Base-by-base conservation (phyloP, 2,113 vertebrate species). In the Paradisaea rubra region DNA sequence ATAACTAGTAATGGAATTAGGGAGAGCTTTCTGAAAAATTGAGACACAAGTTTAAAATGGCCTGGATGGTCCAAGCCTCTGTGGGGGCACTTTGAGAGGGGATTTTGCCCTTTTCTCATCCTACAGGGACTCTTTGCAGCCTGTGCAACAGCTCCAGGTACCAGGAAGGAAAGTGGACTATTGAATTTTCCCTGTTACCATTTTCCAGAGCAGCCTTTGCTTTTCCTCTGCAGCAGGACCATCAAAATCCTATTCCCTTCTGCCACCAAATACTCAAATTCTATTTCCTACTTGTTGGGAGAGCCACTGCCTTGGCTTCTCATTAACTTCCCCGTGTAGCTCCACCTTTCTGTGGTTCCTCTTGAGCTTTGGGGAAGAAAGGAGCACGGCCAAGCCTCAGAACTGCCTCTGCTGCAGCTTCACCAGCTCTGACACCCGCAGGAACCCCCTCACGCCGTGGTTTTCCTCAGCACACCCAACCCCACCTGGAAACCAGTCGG, bases 291-390 rank as follows among this genome's bases (percentile, higher is more conserved):
- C 15, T 22, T 13, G 17, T 13, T 52, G 60, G 49, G 49, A 61
- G 21, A 78, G 18, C 30, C 21, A 41, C 24, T 39, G 33, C 47
- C 21, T 52, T 19, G 30, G 25, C 14, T 82, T 23, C 30, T 57
- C 6, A 2, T 22, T 21, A 10, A 13, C 24, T 31, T 37, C 18
- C 30, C 49, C 1, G 0, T 0, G 0, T 25, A 20, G 30, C 4
- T 74, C 17, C 70, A 27, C 35, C 13, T 39, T 44, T 35, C 50
- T 10, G 8, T 24, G 28, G 6, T 7, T 77, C 28, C 13, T n/a
- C 6, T 13, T 6, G 22, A 41, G 60, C 20, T 22, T 11, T 42
- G 57, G 59, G 53, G 27, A 7, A 6, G 27, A 15, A 9, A 14
- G 6, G 28, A 33, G 17, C 15, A 2, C 0, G n/a, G 57, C 33